Evolutionary conservation across 1,140 invertebrate species (phyloP).

Genomic region (Apis dorsata): DNA sequence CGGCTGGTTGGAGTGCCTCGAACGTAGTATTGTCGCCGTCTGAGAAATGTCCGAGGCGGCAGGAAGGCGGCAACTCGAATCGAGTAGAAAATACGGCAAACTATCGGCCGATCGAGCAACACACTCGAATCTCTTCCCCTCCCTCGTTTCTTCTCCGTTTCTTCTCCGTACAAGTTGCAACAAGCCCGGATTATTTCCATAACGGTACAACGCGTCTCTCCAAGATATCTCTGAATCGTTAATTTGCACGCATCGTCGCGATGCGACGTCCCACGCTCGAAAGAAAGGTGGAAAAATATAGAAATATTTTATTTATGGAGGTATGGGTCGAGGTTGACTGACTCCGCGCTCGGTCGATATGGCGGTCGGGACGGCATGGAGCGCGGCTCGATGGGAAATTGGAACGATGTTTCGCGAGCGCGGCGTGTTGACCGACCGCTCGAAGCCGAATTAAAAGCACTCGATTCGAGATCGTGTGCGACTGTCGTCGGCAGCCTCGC

Average conservation of each 20-base stretch:
- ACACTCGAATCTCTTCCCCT: not conserved
- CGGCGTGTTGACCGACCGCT: slow-evolving; percentile 10
- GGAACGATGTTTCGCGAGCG: slow-evolving; percentile 23
- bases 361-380: not conserved
- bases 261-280: too few relatives aligned
- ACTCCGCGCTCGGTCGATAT: not conserved
- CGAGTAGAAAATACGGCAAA: not conserved
- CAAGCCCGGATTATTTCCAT: not conserved
- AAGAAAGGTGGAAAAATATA: too few relatives aligned
- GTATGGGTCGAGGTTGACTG: not conserved
- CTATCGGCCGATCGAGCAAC: not conserved
- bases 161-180: not conserved
- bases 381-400: slow-evolving; percentile 14
- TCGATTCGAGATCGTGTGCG: slow-evolving; percentile 3
- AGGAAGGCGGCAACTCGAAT: not conserved
- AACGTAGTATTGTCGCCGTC: not conserved
- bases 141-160: not conserved
- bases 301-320: not conserved
- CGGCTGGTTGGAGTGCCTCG: not conserved
- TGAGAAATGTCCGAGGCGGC: not conserved
- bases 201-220: too few relatives aligned
- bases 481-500: slow-evolving; percentile 13
- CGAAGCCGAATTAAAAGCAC: slow-evolving; percentile 7
- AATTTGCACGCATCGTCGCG: too few relatives aligned
- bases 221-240: too few relatives aligned